Evolutionary conservation across 2,113 vertebrate species (phyloP).

Genomic region (Coregonus clupeaformis): DNA sequence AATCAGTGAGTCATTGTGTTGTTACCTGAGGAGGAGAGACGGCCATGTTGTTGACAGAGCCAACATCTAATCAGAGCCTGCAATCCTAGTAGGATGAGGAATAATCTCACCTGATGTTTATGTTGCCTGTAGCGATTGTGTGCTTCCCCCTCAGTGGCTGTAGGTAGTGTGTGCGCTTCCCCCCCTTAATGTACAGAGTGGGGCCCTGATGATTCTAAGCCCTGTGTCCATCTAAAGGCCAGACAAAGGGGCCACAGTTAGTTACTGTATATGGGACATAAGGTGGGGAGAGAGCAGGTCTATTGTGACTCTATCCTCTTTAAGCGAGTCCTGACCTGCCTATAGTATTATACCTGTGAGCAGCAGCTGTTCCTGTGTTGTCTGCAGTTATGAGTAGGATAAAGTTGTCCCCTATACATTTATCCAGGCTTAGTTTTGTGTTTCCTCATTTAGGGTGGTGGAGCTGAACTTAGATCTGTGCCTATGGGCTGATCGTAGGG

Average conservation of each 20-base stretch:
- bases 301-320: background rate
- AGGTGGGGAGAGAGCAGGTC: background rate
- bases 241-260: too few relatives aligned
- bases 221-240: too few relatives aligned
- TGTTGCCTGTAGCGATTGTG: background rate
- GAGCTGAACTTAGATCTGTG: too few relatives aligned
- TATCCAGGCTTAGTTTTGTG: too few relatives aligned
- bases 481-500: too few relatives aligned
- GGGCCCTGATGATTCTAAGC: too few relatives aligned
- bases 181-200: too few relatives aligned
- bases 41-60: too few relatives aligned
- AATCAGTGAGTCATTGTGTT: slow-evolving; percentile 53
- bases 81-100: background rate
- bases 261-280: background rate
- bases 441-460: too few relatives aligned
- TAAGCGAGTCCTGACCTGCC: background rate
- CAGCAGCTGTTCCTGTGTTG: background rate
- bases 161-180: slow-evolving; percentile 2
- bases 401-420: too few relatives aligned
- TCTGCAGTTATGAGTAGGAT: background rate
- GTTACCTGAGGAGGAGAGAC: slow-evolving; percentile 16
- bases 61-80: background rate
- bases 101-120: background rate
- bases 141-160: background rate
- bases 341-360: slow-evolving; percentile 17